Base-by-base conservation (phyloP, 2,888 invertebrate genomes). In the Automeris io region DNA sequence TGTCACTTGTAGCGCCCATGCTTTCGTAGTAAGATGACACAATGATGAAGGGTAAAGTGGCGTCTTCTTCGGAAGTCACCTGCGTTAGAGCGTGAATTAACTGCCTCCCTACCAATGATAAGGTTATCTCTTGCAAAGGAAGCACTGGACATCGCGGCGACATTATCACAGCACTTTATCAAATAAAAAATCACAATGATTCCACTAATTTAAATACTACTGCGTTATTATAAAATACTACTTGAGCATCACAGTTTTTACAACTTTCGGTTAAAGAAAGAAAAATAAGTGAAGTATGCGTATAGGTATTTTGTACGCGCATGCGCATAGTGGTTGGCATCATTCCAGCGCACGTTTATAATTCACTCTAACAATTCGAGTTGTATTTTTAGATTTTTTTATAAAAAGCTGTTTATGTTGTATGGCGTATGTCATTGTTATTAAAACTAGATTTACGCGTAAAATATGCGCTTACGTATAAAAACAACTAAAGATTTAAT, bases 1-100 rank as follows among this genome's bases (percentile, higher is more conserved):
- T 90, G 61, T 91, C 91, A 47, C 88, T 89, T 4, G 92, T 91
- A 2, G 91, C 90, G 7, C 90, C 90, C 61, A 88, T 81, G 41
- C 76, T 80, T 39, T 89, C 87, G 54, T 90, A 81, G 67, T 90
- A 90, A 8, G 89, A 88, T 24, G 89, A 88, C 18, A 90, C 78
- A 66, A 90, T 88, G 4, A 88, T 88, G 70, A 90, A 90, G 7
- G 89, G 81, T 21, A 90, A 72, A 7, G 78, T 85, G 6, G 88
- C 77, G 62, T 90, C 90, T 57, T 88, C 79, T 41, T 90, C 88
- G 19, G 89, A 81, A 42, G 91, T 88, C 31, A 90, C 88, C 56
- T 89, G 89, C 33, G 90, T 88, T 24, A 92, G 73, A 18, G 90
- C 85, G 60, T 90, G 89, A 35, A 91, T 91, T 40, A 90, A 64